A percentile compares a stretch with the other conserved stretches of the same genome.
These are phyloP conservation scores for Pinctada fucata DNA, from an alignment of 2,888 invertebrate genomes.

Conservation along the genomic window DNA sequence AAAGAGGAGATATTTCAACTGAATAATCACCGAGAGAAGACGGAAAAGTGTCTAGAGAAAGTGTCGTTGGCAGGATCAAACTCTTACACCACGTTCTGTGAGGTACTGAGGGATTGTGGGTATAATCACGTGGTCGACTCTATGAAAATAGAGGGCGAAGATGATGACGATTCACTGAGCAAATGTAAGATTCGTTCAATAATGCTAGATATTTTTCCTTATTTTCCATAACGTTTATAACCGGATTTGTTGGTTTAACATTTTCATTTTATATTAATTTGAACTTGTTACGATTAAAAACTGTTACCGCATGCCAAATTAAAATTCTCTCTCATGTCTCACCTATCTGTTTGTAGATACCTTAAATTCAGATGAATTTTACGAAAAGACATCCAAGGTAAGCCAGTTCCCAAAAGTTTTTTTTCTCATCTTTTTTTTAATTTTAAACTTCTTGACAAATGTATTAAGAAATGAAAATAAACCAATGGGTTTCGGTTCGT, in stretches of 20 bases:
- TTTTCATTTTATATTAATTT: conserved; percentile 3
- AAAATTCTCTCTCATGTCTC: neutral
- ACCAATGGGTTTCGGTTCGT: no score
- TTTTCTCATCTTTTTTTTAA: no score
- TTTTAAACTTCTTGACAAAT: no score
- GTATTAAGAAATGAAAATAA: no score
- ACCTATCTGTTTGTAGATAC: conserved; percentile 18
- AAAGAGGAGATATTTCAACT: conserved; percentile 55
- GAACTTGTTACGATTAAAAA: neutral
- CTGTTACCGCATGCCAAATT: no score
- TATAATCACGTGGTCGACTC: conserved; percentile 57
- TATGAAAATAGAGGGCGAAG: conserved; percentile 42
- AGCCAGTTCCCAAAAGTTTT: neutral
- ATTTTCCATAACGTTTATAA: neutral
- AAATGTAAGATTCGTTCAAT: conserved; percentile 28
- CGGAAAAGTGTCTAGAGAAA: conserved; percentile 53
- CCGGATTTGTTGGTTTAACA: neutral
- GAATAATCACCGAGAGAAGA: conserved; percentile 48
- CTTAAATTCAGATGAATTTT: conserved; percentile 17
- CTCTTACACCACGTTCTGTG: conserved; percentile 52
- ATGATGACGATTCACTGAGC: conserved; percentile 39
- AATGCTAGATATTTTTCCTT: neutral
- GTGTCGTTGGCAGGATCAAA: conserved; percentile 52
- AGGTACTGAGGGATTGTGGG: conserved; percentile 55
- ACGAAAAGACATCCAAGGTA: conserved; percentile 25